Base-by-base conservation (phyloP, 2,797 vertebrate genomes). In the Pachyuromys duprasi region DNA sequence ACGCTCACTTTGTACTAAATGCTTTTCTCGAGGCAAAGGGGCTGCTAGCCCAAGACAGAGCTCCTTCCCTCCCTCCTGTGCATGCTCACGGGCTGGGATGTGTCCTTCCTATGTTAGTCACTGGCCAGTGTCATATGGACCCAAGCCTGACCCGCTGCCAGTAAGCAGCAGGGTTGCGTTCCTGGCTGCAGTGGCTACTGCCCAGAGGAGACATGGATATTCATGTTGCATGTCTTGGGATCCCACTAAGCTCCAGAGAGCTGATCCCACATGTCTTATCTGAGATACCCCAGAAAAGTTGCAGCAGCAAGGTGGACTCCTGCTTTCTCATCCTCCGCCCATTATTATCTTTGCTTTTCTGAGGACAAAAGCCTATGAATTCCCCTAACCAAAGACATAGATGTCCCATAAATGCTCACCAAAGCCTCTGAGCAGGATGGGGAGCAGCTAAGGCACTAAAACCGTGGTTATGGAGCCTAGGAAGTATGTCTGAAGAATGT, bases 1-100 rank as follows among this genome's bases (percentile, higher is more conserved):
- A 98, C 92, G 99, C 98, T 99, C 98, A 97, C 98, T 99, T 99
- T 98, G 98, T 99, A 99, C 98, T 98, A 98, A 98, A 98, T 98
- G 98, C 94, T 98, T 98, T 98, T 97, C 96, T 98, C 82, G 79
- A 88, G 95, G 98, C 95, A 95, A 98, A 98, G 98, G 98, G 97
- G 97, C 97, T 97, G 97, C 97, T 96, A 97, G 97, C 98, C 97
- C 95, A 84, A 74, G 94, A 97, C 96, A 45, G 95, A 95, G 96
- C 97, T 96, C 97, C 96, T 95, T 91, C 81, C 69, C 95, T 97
- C 96, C 75, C 97, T 95, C 97, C 94, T 89, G 93, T 95, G 92
- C 96, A 90, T 69, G 36, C 96, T 94, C 89, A 78, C 86, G 28
- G 81, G 95, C 0, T 53, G 65, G 94, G 0, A 82, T 89, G 84